These are phyloP conservation scores for Eulacestoma nigropectus DNA, from an alignment of 2,113 vertebrate genomes.

Conservation along the genomic window DNA sequence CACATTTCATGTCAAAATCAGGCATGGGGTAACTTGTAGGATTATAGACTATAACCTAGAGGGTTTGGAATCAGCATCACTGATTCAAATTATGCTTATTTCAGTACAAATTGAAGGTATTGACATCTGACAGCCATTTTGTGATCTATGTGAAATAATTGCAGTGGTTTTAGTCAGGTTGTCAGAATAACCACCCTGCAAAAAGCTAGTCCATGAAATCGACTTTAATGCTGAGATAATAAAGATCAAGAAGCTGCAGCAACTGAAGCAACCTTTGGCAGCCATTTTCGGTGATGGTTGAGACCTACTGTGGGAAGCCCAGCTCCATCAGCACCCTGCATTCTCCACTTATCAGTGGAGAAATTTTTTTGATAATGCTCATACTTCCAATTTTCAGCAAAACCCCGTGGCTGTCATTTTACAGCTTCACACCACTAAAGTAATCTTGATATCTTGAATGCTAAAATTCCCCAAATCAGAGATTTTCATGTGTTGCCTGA, in stretches of 20 bases:
- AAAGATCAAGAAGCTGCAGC: neutral
- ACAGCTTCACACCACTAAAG: neutral
- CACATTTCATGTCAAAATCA: neutral
- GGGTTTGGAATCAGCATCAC: neutral
- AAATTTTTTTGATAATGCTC: neutral
- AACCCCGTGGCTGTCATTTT: neutral
- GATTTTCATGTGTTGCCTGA: neutral
- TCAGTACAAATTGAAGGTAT: neutral
- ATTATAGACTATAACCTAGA: neutral
- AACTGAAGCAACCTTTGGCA: neutral
- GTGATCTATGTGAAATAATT: neutral
- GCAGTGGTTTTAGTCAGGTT: neutral
- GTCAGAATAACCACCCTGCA: neutral
- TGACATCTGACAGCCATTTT: neutral
- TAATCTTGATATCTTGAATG: neutral
- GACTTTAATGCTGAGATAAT: neutral
- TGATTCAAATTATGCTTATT: neutral
- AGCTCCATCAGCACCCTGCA: neutral
- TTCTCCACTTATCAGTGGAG: neutral
- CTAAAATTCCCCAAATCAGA: neutral
- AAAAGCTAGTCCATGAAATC: neutral
- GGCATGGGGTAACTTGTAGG: neutral
- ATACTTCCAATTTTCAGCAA: neutral
- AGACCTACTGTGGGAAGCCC: neutral
- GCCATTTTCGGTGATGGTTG: neutral